Conservation (phyloP, 2,113 vertebrate species). For the Barbus barbus region DNA sequence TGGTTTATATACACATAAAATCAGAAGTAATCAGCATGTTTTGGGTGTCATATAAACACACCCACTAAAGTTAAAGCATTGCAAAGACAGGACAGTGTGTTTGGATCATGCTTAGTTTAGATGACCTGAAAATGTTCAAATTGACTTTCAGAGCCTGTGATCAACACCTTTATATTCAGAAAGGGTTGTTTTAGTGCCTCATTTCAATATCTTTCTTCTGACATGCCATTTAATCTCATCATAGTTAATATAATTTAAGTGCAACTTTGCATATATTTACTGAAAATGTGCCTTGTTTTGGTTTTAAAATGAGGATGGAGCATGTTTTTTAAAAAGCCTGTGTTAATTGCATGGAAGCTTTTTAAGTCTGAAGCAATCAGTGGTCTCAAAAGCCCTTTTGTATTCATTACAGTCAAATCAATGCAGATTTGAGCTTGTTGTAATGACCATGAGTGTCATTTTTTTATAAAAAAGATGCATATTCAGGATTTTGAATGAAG, state of each 20-base stretch:
- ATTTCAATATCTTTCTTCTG: background rate
- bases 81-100: background rate
- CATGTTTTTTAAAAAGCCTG: background rate
- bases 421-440: slow-evolving; percentile 2
- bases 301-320: background rate
- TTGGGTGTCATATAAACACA: slow-evolving; percentile 9
- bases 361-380: background rate
- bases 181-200: background rate
- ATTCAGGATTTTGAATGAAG: background rate
- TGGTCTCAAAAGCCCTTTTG: background rate
- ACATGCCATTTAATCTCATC: background rate
- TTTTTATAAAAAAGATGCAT: background rate
- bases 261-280: background rate
- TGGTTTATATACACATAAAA: too few relatives aligned
- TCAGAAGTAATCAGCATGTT: too few relatives aligned
- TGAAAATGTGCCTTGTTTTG: background rate
- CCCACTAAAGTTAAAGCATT: background rate
- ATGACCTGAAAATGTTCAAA: too few relatives aligned
- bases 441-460: background rate
- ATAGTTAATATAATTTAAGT: background rate
- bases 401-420: background rate
- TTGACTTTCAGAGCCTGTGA: background rate
- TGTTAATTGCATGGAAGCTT: background rate
- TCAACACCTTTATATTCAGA: background rate
- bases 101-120: slow-evolving; percentile 1